Base-by-base conservation (phyloP, 2,888 invertebrate species). In the Nomada hirtipes region DNA sequence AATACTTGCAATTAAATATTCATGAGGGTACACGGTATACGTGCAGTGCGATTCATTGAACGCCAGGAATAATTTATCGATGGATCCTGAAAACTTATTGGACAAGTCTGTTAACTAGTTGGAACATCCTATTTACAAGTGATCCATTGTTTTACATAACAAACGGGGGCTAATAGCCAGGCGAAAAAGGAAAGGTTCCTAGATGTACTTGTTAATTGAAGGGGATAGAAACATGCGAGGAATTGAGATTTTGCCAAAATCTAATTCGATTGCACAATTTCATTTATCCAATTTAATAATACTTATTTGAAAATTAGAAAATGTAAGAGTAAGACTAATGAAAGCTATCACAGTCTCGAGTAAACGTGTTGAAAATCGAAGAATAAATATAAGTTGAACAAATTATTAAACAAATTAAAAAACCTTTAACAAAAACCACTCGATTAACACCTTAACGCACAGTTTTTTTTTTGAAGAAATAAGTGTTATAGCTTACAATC, bases 1-100 rank as follows among this genome's bases (percentile, higher is more conserved):
- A 72, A 71, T 76, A 63, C 72, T 76, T 57, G 36, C 61, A 63
- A 72, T 72, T 57, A 76, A 76, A 76, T 76, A 76, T 76, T 76
- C 76, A 76, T 72, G 23, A 72, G 63, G 15, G 36, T 42, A 29
- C 63, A 63, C 42, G 47, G 47, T 36, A 18, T 23, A 47, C 18
- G 13, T 29, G 42, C 23, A 29, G 55, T 50, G n/a, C 44, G 55
- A 76, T 72, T 76, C 72, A 72, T 57, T 23, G 63, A 63, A 72
- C 69, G 42, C 11, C 60, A n/a, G 47, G 63, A 76, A 76, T 72
- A 76, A 72, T 57, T 47, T 76, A 76, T 63, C 36, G 47, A 23
- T 47, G 18, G 23, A 15, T 18, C 15, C 23, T 55, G 23, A 42
- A 42, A 55, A 55, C 52, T 47, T 23, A 61, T 23, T 44, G 44